Conservation (phyloP, 2,113 vertebrate genomes). For the Leuciscus idus region DNA sequence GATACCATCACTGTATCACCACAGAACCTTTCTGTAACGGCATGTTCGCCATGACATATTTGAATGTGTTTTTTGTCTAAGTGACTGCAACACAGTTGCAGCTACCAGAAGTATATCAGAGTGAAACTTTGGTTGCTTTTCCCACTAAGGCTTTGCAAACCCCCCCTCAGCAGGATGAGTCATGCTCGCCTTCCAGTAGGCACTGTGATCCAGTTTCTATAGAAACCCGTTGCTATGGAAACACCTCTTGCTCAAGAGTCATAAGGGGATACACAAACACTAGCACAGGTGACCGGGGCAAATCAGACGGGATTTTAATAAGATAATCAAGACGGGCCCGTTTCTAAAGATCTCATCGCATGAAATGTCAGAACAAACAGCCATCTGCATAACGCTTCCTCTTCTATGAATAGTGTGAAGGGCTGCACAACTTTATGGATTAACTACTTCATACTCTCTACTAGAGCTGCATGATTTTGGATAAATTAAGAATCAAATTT, state of each 20-base stretch:
- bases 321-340: constrained; percentile 5
- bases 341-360: constrained; percentile 20
- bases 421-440: neutral
- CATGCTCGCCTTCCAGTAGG: constrained; percentile 61
- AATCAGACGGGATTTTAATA: constrained; percentile 29
- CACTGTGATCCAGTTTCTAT: constrained; percentile 81
- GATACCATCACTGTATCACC: neutral
- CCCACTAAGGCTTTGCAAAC: constrained; percentile 27
- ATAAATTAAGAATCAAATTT: no score
- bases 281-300: constrained; percentile 27
- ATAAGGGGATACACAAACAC: constrained; percentile 17
- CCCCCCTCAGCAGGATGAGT: constrained; percentile 54
- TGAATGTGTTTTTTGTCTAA: neutral
- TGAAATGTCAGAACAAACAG: constrained; percentile 39
- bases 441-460: no score
- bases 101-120: neutral
- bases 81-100: neutral
- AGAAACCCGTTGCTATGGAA: constrained; percentile 82
- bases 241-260: constrained; percentile 65
- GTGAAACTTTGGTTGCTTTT: constrained; percentile 2
- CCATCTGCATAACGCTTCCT: constrained; percentile 7
- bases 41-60: neutral
- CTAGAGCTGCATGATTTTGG: no score
- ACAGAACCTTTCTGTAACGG: neutral
- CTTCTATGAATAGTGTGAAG: neutral